Base-by-base conservation (phyloP, 2,888 invertebrate genomes). In the Axea sp. region DNA sequence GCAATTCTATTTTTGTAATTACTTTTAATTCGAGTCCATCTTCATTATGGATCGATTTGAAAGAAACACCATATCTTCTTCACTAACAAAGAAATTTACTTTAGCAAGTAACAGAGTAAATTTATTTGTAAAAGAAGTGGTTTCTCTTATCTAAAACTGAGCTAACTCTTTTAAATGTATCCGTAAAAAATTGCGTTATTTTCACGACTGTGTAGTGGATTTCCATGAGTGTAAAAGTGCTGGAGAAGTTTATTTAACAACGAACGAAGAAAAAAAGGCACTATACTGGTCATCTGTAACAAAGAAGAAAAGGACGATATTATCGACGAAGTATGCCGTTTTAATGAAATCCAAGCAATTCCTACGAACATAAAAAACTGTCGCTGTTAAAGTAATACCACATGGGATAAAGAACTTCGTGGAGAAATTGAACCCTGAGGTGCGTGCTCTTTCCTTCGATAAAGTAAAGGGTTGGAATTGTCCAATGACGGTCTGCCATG, bases 311-410 rank as follows among this genome's bases (percentile, higher is more conserved):
- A 14, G 9, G 19, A 37, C 24, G 37, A 51, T 15, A 59, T 72
- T 60, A 67, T 67, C 60, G 47, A 35, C 53, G 24, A 9, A 73
- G 47, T 41, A 24, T 39, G 22, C 17, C 14, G 43, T 55, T 67
- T 55, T 60, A 73, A 67, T 73, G 62, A 62, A 67, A 73, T 55
- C 60, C 60, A 28, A 67, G 67, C 47, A 59, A 60, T 73, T 55
- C 17, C 12, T 14, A 1, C 43, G 30, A 47, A 8, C 15, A 49
- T 55, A 37, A 62, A 55, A 67, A 35, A 53, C 53, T 24, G 17
- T 39, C n/a, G 37, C 33, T 39, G 53, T 59, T 45, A 65, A 59
- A 65, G 51, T 64, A 62, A 47, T 28, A 45, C 43, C 30, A 8
- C 31, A 7, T 14, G 30, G 51, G 11, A 60, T 68, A 51, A 49